Evolutionary conservation across 1,140 invertebrate genomes (phyloP), one percentile per base, ranked within the genome.

Genomic region (Microplitis demolitor): DNA sequence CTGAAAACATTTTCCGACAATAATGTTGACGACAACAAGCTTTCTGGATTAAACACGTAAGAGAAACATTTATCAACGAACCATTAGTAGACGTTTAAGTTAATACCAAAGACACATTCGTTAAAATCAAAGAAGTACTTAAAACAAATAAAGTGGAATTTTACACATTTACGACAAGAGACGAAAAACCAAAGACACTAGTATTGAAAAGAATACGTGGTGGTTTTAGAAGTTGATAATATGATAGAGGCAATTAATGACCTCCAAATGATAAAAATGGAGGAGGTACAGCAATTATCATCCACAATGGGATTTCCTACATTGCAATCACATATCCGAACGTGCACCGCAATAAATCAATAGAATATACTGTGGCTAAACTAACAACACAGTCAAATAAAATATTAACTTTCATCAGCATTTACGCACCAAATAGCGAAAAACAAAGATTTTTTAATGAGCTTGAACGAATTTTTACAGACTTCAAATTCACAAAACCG

Each of bases 321-420:
- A 45, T 14, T 8, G 6, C 4, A 45, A 74, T 70, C 31, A 14
- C 4, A 0, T 64, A 70, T 34, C 62, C 73, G 2, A 71, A 51
- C 50, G 71, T 68, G 0, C 1, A 24, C 11, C 34, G 11, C 9
- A 74, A 69, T 37, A 58, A 62, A 35, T 50, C 66, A 8, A 31
- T 70, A 4, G 72, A 6, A 78, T 86, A 0, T 83, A 86, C 14
- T 81, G 78, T 0, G 88, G 51, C 39, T 13, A 67, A 68, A 31
- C 60, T 86, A 4, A 64, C 4, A 4, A 39, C 24, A 2, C 62
- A 53, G 13, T 31, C 31, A n/a, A 69, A 31, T 11, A 9, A 3
- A 9, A 35, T 33, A 0, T 37, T 74, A 33, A 60, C 37, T n/a
- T 39, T 74, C 34, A 35, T 66, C 5, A 64, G 61, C 33, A 70